phyloP scores from a whole-genome alignment of 2,888 invertebrate species.

The Yponomeuta plumbellus region DNA sequence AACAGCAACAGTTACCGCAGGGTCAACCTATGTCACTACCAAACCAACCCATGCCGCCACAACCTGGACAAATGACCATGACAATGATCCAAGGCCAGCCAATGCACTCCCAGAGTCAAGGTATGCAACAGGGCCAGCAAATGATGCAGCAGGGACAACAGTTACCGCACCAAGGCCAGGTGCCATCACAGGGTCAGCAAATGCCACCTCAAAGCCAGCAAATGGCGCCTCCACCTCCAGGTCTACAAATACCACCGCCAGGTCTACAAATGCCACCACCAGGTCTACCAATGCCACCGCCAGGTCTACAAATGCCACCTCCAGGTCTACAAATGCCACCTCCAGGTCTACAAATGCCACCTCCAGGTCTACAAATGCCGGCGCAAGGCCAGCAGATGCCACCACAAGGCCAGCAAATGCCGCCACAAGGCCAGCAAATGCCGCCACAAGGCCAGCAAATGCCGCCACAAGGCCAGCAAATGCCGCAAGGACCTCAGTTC shows the following conservation, averaged over 20 bases:
- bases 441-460: conserved; percentile 14
- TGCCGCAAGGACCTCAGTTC: conserved; percentile 17
- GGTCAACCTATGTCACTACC: conserved; percentile 1
- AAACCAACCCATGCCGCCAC: conserved; percentile 1
- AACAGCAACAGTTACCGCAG: conserved; percentile 36
- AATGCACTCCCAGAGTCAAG: conserved; percentile 2
- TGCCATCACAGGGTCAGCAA: conserved; percentile 28
- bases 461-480: conserved; percentile 26
- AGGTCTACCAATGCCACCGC: conserved; percentile 26
- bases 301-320: conserved; percentile 31
- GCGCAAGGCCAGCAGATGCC: conserved; percentile 36
- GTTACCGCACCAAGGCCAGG: conserved; percentile 14
- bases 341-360: conserved; percentile 24
- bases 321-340: conserved; percentile 35
- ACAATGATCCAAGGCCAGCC: conserved; percentile 4
- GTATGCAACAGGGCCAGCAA: conserved; percentile 13
- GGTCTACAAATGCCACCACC: conserved; percentile 33
- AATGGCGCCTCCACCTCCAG: conserved; percentile 37
- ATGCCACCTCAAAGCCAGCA: conserved; percentile 37
- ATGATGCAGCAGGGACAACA: conserved; percentile 5
- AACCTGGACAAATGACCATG: neutral
- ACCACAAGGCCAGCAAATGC: conserved; percentile 31
- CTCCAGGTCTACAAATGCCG: conserved; percentile 12
- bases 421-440: conserved; percentile 13
- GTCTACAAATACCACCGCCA: conserved; percentile 37